A percentile compares a stretch with the other conserved stretches of the same genome.
Conservation (phyloP, 2,797 vertebrate genomes). For the Sorex maritimensis region DNA sequence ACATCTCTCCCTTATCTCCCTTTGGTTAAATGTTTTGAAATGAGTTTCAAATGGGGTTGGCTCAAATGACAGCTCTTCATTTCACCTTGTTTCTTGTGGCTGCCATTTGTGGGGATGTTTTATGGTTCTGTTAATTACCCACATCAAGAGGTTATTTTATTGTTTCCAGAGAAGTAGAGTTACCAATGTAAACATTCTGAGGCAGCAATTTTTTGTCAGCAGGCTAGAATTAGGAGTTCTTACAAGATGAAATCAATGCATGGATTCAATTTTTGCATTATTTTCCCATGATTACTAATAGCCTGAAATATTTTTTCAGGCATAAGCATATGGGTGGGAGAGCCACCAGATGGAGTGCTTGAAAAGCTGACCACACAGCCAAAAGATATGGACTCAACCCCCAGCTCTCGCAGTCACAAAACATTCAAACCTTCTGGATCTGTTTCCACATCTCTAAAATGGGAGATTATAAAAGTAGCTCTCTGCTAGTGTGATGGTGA, state of each 20-base stretch:
- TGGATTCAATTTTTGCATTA: slow-evolving; percentile 8
- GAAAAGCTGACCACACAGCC: not conserved
- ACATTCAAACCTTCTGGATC: not conserved
- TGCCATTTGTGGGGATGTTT: slow-evolving; percentile 74
- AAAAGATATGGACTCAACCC: not conserved
- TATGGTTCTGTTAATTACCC: slow-evolving; percentile 80
- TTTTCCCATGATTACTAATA: not conserved
- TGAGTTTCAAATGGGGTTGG: slow-evolving; percentile 82
- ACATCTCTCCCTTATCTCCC: slow-evolving; percentile 73
- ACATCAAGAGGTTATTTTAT: slow-evolving; percentile 79
- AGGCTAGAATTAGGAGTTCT: slow-evolving; percentile 58
- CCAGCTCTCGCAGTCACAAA: not conserved
- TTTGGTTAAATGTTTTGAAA: slow-evolving; percentile 86
- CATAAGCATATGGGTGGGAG: not conserved
- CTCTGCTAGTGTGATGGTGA: not conserved
- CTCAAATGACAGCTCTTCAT: slow-evolving; percentile 80
- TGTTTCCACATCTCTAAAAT: slow-evolving; percentile 33
- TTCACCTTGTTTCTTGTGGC: slow-evolving; percentile 81
- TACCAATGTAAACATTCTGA: slow-evolving; percentile 79
- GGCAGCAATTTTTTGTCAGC: slow-evolving; percentile 54
- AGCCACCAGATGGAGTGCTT: not conserved
- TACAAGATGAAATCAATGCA: not conserved
- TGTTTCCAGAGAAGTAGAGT: slow-evolving; percentile 76
- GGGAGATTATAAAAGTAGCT: not conserved
- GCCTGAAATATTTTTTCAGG: slow-evolving; percentile 45